Conservation (phyloP, 1,140 invertebrate genomes). For the Drosophila equinoxialis region DNA sequence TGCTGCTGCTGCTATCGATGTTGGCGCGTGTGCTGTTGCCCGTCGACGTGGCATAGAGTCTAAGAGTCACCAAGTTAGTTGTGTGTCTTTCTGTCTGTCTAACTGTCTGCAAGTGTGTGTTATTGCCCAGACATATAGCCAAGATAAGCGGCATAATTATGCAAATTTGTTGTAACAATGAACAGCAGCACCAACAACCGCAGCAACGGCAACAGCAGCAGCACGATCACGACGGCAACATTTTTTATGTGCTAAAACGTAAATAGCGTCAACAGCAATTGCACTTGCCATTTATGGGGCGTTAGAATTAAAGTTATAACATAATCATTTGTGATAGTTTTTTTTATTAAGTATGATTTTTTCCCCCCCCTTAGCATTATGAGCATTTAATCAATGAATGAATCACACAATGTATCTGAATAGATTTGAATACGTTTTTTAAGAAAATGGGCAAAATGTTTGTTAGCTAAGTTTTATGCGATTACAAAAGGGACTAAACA, state of each 20-base stretch:
- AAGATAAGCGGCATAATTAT: conserved; percentile 81
- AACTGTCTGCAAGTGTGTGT: conserved; percentile 26
- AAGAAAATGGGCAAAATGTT: neutral
- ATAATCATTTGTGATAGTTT: conserved; percentile 54
- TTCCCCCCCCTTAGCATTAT: neutral
- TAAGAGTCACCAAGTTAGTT: conserved; percentile 41
- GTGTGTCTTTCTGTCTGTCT: neutral
- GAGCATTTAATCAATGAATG: conserved; percentile 19
- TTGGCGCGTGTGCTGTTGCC: conserved; percentile 30
- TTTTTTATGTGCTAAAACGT: too few relatives aligned
- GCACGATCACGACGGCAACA: conserved; percentile 40
- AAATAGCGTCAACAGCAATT: conserved; percentile 29
- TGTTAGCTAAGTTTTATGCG: conserved; percentile 5
- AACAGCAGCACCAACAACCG: conserved; percentile 17
- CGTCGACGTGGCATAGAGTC: conserved; percentile 21
- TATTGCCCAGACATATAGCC: conserved; percentile 67
- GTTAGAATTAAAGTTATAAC: conserved; percentile 69
- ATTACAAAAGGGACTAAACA: conserved; percentile 45
- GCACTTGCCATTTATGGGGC: conserved; percentile 70
- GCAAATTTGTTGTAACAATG: conserved; percentile 79
- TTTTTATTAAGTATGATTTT: conserved; percentile 28
- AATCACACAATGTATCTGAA: neutral
- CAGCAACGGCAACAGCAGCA: conserved; percentile 30
- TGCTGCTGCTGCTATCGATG: conserved; percentile 23
- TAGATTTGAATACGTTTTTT: neutral